Evolutionary conservation across 1,140 invertebrate species (phyloP), one percentile per base, ranked within the genome.

Genomic region (Brachionus calyciflorus): DNA sequence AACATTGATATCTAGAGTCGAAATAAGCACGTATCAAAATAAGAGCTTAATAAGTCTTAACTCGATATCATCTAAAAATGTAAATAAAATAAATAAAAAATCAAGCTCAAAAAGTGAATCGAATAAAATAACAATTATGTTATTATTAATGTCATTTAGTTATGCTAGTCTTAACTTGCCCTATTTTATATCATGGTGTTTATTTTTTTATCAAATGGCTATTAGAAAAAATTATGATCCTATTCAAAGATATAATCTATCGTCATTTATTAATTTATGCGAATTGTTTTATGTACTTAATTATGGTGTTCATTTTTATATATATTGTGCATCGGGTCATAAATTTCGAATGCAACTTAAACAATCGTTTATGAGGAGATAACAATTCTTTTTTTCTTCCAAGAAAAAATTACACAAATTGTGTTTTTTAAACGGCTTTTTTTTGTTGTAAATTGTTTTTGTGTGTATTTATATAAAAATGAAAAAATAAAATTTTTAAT

Each of bases 251-350:
- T 73, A 51, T 37, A 24, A 49, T 7, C 46, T 73, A 30, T 73
- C 51, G 21, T 73, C 69, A 9, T 19, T 19, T n/a, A 49, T 73
- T 7, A 73, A 73, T 55, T 37, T 73, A 33, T 51, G 69, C 41
- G 69, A 73, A 55, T 51, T 73, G 28, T 73, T 73, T 55, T 73
- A 73, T 73, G 37, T 73, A 14, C 46, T 73, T 4, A 73, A 73
- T 26, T 73, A 73, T 26, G 46, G 69, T 55, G 14, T 73, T 17
- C 69, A 73, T 26, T 73, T 73, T 73, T 73, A 51, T 53, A 55
- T 73, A 14, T 73, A 73, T 73, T 73, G 69, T 51, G 69, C 69
- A 3, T 73, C 69, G 19, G 69, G 69, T 12, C 37, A 73, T 14
- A 73, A 73, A 24, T 73, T 73, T 26, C 19, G 69, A 33, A 9